phyloP scores from a whole-genome alignment of 1,140 invertebrate species.

The Tetranychus cinnabarinus region DNA sequence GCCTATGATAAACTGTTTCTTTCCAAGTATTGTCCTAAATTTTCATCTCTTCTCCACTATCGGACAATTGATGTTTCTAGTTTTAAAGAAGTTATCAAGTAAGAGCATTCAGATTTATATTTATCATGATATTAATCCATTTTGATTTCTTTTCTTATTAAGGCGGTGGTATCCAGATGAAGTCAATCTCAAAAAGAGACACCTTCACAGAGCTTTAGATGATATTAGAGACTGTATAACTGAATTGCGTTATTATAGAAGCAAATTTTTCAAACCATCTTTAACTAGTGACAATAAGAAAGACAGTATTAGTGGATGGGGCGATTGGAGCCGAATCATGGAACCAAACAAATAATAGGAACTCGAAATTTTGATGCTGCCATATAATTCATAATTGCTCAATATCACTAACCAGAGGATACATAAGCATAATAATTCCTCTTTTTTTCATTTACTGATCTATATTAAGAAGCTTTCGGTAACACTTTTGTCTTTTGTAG shows the following conservation, averaged over 20 bases:
- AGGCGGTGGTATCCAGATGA: constrained; percentile 40
- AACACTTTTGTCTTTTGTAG: no score
- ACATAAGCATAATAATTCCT: no score
- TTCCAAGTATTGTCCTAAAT: constrained; percentile 41
- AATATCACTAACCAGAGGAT: no score
- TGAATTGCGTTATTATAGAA: constrained; percentile 50
- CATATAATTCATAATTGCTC: no score
- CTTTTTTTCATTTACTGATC: no score
- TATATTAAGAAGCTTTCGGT: no score
- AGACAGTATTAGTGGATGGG: no score
- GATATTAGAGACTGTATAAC: constrained; percentile 67
- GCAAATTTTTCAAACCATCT: constrained; percentile 24
- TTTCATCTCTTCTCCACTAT: constrained; percentile 64
- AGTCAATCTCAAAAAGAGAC: constrained; percentile 34
- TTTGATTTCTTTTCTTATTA: background rate
- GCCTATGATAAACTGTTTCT: constrained; percentile 61
- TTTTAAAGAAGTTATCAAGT: constrained; percentile 49
- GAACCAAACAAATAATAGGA: no score
- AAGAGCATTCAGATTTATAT: background rate
- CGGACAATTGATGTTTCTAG: constrained; percentile 75
- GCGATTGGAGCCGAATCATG: no score
- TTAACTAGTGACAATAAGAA: no score
- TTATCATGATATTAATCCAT: background rate
- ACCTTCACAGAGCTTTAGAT: constrained; percentile 43
- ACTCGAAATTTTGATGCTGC: no score